Base-by-base conservation (phyloP, 2,888 invertebrate species). In the Incurvaria masculella region DNA sequence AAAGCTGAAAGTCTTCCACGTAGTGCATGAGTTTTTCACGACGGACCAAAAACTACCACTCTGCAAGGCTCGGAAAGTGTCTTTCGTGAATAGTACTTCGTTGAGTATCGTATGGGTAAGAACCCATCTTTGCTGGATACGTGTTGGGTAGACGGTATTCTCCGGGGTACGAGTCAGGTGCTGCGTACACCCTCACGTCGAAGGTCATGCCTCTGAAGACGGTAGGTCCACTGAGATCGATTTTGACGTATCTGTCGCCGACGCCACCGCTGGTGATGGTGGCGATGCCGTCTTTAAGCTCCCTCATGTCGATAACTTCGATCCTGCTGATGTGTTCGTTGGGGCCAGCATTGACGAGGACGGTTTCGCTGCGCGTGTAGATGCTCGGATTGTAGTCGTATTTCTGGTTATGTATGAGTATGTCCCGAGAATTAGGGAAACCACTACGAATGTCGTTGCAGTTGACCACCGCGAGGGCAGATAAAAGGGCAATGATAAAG, bases 161-260 rank as follows among this genome's bases (percentile, higher is more conserved):
- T n/a, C n/a, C n/a, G n/a, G n/a, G n/a, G n/a, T n/a, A n/a, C n/a
- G n/a, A n/a, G n/a, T n/a, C n/a, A n/a, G n/a, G n/a, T 33, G 4
- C 33, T 3, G 11, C 33, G 33, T 33, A 33, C 11, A 33, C 33
- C 14, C 14, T 33, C 4, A 33, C 33, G 4, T 63, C 61, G 52
- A 75, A 76, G 20, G 68, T 63, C 45, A 64, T 69, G 45, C 76
- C 76, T 55, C 74, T 61, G 23, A 76, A 61, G 1, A 66, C 61
- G 8, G 73, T 64, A 0, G 76, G 76, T 40, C 76, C 73, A 55
- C 72, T 68, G 1, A 78, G 55, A 55, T 73, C 66, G 10, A 78
- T 57, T 0, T 71, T 72, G 4, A 74, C 69, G 47, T 64, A 69
- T 33, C 64, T 62, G 33, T 69, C 57, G 51, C 73, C 72, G 43